A percentile compares a stretch with the other conserved stretches of the same genome.
These are phyloP conservation scores for Hybos culiciformis DNA, from an alignment of 2,888 invertebrate genomes.

Conservation along the genomic window DNA sequence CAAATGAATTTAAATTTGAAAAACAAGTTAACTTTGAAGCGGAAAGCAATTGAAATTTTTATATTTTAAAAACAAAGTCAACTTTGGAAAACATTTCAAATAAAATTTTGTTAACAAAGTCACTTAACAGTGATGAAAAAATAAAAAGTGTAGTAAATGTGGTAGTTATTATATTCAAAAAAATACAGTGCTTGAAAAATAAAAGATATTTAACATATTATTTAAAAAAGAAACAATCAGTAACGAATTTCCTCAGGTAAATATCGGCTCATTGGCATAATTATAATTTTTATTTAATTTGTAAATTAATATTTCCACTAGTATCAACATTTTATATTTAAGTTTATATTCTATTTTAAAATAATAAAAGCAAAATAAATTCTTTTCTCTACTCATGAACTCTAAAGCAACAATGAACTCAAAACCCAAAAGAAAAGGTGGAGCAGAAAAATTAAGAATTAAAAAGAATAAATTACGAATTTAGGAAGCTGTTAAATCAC, in stretches of 20 bases:
- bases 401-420: constrained; percentile 3
- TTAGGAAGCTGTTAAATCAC: constrained; percentile 2
- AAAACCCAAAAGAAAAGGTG: constrained; percentile 5
- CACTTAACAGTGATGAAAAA: no score
- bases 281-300: not conserved
- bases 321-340: not conserved
- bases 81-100: no score
- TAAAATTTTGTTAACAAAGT: no score
- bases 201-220: not conserved
- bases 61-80: no score
- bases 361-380: not conserved
- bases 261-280: not conserved
- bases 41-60: no score
- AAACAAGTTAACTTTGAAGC: no score
- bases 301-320: not conserved
- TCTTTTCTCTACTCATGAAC: not conserved
- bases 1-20: no score
- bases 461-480: constrained; percentile 3
- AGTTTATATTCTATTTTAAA: not conserved
- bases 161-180: not conserved
- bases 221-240: not conserved
- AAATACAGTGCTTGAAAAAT: not conserved
- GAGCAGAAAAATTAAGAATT: constrained; percentile 5
- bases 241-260: not conserved
- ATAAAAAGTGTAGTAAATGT: no score